Conservation (phyloP, 1,140 invertebrate genomes). For the Holcopasites calliopsidis region DNA sequence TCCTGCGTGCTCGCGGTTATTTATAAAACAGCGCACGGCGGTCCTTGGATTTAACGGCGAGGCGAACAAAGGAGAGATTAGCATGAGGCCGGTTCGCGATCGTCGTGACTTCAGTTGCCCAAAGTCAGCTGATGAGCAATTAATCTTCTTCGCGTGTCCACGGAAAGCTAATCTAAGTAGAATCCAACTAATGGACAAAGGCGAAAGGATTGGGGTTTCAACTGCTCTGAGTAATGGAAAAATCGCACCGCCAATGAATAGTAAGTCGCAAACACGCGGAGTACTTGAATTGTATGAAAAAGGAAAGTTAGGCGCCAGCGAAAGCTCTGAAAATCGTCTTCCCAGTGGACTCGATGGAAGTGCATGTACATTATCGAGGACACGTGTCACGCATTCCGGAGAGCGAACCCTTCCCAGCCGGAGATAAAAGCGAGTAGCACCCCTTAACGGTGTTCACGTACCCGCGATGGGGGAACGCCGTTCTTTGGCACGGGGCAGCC, state of each 20-base stretch:
- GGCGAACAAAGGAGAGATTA: slow-evolving; percentile 2
- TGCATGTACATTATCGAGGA: neutral
- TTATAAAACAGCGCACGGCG: slow-evolving; percentile 19
- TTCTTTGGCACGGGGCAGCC: neutral
- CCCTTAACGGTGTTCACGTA: slow-evolving; percentile 16
- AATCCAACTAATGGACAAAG: too few species aligned
- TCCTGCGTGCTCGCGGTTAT: slow-evolving; percentile 14
- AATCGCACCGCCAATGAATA: too few species aligned
- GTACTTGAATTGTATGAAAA: too few species aligned
- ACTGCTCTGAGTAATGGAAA: too few species aligned
- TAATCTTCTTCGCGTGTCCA: neutral
- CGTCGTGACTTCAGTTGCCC: too few species aligned
- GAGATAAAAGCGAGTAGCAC: slow-evolving; percentile 2
- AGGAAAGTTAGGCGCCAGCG: too few species aligned
- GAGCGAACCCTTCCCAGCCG: neutral
- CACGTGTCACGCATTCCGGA: slow-evolving; percentile 27
- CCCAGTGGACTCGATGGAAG: too few species aligned
- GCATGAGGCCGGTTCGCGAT: neutral
- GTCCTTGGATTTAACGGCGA: slow-evolving; percentile 23
- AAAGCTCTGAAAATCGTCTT: too few species aligned
- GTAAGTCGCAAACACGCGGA: too few species aligned
- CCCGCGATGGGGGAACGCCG: slow-evolving; percentile 8
- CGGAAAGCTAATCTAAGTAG: too few species aligned
- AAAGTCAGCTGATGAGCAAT: neutral
- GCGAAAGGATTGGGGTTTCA: too few species aligned